Evolutionary conservation across 2,113 vertebrate genomes (phyloP), one percentile per base, ranked within the genome.

Genomic region (Ceuthmochares aereus): DNA sequence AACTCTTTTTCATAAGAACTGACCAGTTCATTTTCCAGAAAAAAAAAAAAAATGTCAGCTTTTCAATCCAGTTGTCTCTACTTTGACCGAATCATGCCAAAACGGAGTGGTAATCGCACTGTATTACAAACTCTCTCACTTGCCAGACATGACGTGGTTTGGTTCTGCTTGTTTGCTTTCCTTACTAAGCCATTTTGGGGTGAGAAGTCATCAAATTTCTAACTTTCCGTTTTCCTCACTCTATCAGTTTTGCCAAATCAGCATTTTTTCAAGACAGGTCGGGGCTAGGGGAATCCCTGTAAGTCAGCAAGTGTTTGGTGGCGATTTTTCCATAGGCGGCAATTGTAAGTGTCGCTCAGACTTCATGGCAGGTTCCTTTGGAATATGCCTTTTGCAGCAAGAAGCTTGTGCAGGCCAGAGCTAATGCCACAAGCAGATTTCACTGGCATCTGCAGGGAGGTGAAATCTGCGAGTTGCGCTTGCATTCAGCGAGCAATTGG

Each of bases 121-220:
- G 84, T 91, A 22, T 89, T 93, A 78, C 3, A 12, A 80, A 76
- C 87, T 93, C 77, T 64, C 90, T 85, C 66, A 49, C 70, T 93
- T 86, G 88, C 64, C 83, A 91, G 90, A 66, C 52, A 26, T 12
- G 63, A 86, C 51, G 56, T 91, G 51, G 58, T 88, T 78, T 90
- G 84, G 37, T 81, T 95, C 91, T 91, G 84, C 60, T 88, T 77
- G 90, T 95, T 84, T 87, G 83, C 75, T 91, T 87, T 90, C 79
- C 60, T 96, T 94, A 58, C 68, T 96, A 92, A 97, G 88, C 93
- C 94, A 95, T 97, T 92, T 87, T 69, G 51, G 87, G 47, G 92
- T 89, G 94, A 95, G 94, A 96, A 78, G 90, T 69, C 30, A 6
- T 72, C 30, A 23, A 56, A 84, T 90, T 56, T 91, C 58, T 76